These are phyloP conservation scores for Indicator indicator DNA, from an alignment of 2,113 vertebrate genomes.

Conservation along the genomic window DNA sequence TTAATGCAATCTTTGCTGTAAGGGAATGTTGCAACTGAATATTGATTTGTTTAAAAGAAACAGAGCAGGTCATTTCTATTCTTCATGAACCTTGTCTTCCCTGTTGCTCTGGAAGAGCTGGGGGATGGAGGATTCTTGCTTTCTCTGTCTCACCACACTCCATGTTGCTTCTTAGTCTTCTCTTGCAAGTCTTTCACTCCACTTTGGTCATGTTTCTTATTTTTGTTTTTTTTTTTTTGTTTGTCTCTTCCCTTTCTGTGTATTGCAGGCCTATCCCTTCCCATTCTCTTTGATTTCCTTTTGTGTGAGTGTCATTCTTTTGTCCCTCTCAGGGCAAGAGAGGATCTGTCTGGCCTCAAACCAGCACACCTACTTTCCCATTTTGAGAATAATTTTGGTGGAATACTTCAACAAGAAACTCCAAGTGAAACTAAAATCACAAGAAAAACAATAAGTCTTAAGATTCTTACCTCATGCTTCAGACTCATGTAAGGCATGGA, in stretches of 20 bases:
- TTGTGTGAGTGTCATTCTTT: background rate
- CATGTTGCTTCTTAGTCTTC: background rate
- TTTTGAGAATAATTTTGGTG: background rate
- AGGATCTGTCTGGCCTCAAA: too few species aligned
- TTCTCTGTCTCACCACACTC: background rate
- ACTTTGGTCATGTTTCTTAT: background rate
- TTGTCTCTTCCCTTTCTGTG: background rate
- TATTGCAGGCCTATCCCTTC: background rate
- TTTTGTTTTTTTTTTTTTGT: background rate
- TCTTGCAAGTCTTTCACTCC: background rate
- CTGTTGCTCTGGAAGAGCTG: background rate
- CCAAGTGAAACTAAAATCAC: background rate
- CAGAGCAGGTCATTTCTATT: background rate
- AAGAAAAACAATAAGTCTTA: background rate
- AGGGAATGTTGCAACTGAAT: constrained; percentile 1
- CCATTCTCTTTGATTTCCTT: background rate
- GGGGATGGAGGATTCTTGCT: background rate
- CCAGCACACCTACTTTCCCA: background rate
- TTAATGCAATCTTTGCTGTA: background rate
- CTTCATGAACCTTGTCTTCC: background rate
- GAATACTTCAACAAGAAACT: background rate
- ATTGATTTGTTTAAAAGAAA: constrained; percentile 4
- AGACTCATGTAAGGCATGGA: background rate
- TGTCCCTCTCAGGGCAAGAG: too few species aligned
- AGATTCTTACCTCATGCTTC: background rate